A percentile compares a stretch with the other conserved stretches of the same genome.
Conservation (phyloP, 2,888 invertebrate genomes). For the Andrena fulva region DNA sequence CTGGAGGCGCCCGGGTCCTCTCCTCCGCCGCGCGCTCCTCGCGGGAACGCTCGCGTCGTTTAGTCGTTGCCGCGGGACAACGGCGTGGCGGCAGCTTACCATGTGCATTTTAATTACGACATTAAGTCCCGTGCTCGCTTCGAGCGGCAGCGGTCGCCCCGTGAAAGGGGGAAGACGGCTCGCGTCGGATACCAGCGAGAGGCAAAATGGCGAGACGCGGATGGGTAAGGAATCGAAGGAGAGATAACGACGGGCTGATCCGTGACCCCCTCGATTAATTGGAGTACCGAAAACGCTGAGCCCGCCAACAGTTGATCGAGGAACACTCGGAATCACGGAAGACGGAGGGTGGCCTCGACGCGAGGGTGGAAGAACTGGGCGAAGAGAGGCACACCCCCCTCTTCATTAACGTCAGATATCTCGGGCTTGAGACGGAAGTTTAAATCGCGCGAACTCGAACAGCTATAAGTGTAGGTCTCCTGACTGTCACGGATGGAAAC, state of each 20-base stretch:
- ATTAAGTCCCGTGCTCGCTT: constrained; percentile 76
- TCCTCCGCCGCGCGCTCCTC: constrained; percentile 32
- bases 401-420: background rate
- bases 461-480: constrained; percentile 27
- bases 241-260: constrained; percentile 13
- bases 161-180: constrained; percentile 38
- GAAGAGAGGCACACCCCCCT: background rate
- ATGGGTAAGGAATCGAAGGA: background rate
- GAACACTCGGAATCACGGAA: background rate
- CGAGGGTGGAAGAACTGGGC: background rate
- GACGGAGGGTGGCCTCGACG: background rate
- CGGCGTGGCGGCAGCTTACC: constrained; percentile 75
- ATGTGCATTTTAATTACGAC: constrained; percentile 81
- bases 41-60: constrained; percentile 66
- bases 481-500: constrained; percentile 33
- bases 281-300: constrained; percentile 19
- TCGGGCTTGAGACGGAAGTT: background rate
- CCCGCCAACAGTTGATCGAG: background rate
- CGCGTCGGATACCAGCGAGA: background rate
- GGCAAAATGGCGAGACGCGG: constrained; percentile 46
- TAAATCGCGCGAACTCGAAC: background rate
- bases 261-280: constrained; percentile 26
- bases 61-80: constrained; percentile 74
- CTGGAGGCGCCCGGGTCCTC: constrained; percentile 24
- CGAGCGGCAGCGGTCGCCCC: constrained; percentile 49